Evolutionary conservation across 2,113 vertebrate species (phyloP).

Genomic region (pig (Sus scrofa)): T2T-Sscrofa CM000830.6:22591501-22592000

Average conservation of each 20-base stretch:
- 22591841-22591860: neutral
- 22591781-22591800: neutral
- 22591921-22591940: neutral
- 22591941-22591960: neutral
- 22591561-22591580: neutral
- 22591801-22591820: neutral
- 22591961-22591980: neutral
- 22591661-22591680: neutral
- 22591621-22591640: neutral
- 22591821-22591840: neutral
- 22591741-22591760: neutral
- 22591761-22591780: neutral
- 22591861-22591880: neutral
- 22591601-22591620: neutral
- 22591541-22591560: neutral
- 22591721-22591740: neutral
- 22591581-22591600: neutral
- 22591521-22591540: neutral
- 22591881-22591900: neutral
- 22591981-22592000: neutral
- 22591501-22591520: neutral
- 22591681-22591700: neutral
- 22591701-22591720: neutral
- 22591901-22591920: conserved; percentile 29
- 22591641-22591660: neutral